A percentile compares a stretch with the other conserved stretches of the same genome.
Evolutionary conservation across 2,888 invertebrate species (phyloP).

Genomic region (Pristionchus arcanus): DNA sequence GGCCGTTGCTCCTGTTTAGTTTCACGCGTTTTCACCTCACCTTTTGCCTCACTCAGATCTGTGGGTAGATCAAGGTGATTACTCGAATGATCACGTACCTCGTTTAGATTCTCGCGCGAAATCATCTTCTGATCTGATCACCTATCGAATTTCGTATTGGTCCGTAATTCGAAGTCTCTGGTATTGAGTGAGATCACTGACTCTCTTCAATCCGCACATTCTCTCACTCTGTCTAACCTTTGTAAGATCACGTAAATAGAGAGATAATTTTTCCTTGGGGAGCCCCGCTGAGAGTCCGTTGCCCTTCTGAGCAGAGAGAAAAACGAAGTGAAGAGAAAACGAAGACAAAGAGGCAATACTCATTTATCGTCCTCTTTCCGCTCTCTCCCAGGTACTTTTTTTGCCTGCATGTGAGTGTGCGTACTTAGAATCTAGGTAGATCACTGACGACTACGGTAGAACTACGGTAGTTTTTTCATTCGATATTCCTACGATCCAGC

Average conservation of each 20-base stretch:
- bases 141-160: not conserved
- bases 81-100: too few species aligned
- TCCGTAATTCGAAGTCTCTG: not conserved
- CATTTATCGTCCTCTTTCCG: slow-evolving; percentile 39
- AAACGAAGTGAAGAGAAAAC: slow-evolving; percentile 17
- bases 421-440: slow-evolving; percentile 10
- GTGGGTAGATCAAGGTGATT: not conserved
- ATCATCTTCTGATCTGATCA: not conserved
- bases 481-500: not conserved
- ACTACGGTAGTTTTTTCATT: not conserved
- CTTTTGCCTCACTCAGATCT: slow-evolving; percentile 7
- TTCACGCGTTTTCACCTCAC: slow-evolving; percentile 34
- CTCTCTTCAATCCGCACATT: not conserved
- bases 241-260: too few species aligned
- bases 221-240: not conserved
- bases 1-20: slow-evolving; percentile 1
- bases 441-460: not conserved
- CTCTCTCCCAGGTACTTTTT: slow-evolving; percentile 42
- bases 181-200: not conserved
- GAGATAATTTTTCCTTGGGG: not conserved
- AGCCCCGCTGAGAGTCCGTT: not conserved
- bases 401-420: slow-evolving; percentile 12
- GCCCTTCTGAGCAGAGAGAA: slow-evolving; percentile 47
- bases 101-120: not conserved
- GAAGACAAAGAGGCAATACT: slow-evolving; percentile 49